Evolutionary conservation across 1,140 invertebrate species (phyloP), one percentile per base, ranked within the genome.

Genomic region (Drosophila equinoxialis): DNA sequence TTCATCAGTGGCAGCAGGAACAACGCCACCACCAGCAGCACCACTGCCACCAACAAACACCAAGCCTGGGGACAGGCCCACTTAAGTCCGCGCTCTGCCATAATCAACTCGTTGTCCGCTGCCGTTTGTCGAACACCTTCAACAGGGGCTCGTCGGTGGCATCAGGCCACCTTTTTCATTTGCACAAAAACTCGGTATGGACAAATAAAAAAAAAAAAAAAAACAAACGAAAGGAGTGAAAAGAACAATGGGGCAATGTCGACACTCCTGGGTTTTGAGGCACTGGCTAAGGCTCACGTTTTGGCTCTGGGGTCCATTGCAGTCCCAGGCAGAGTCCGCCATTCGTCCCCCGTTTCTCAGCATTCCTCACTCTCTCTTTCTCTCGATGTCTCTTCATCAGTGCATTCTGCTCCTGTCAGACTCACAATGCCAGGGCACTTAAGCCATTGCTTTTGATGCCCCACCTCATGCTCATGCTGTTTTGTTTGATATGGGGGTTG

Each of bases 361-460:
- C 30, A 30, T 30, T 30, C 30, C 30, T 30, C 30, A 42, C 23
- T 20, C 48, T 8, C 26, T 26, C 13, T 61, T n/a, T 62, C 30
- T 41, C 10, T 7, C 7, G 14, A 59, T 37, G 41, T 13, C 60
- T 42, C 45, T 39, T 60, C 37, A 63, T 64, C 37, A 63, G 63
- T 62, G 54, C 58, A 75, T 72, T 76, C 79, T 79, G 83, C 54
- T 68, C 67, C 68, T 83, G 83, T 87, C 84, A 87, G 79, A 20
- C 79, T 65, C 75, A 87, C 83, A 87, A 83, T 87, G 79, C 83
- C 70, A 42, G 58, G 83, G 83, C 79, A 87, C 83, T 89, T 87
- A 86, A 87, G 83, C 83, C 84, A 82, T 72, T 87, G 84, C 83
- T 87, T 87, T 71, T 80, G 83, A 87, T 87, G 83, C 82, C 70